Evolutionary conservation across 2,888 invertebrate species (phyloP), one percentile per base, ranked within the genome.

Genomic region (Agonopterix subpropinquella): DNA sequence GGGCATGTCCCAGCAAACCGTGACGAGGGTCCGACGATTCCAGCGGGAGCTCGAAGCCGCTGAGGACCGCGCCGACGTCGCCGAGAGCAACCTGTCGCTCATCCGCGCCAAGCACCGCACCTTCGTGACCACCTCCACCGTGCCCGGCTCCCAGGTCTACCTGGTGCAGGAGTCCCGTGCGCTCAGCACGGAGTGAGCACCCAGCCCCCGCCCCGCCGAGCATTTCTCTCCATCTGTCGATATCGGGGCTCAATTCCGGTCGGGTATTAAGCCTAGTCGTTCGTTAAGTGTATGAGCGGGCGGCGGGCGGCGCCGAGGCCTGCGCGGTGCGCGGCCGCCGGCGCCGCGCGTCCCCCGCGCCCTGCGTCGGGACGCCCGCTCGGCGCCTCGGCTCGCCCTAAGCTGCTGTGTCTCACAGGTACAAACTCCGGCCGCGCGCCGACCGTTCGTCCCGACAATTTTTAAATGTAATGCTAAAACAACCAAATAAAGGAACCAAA

Each of bases 71-170:
- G 98, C 98, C 69, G 98, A 98, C 73, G 92, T 92, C 67, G 98
- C 98, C 67, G 98, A 98, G 90, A 95, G 95, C 91, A 97, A 95
- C 88, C 92, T 98, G 81, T 94, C 95, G 68, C 91, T 98, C 85
- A 97, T 98, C 91, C 95, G 98, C 74, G 97, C 98, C 90, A 98
- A 98, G 92, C 98, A 98, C 91, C 97, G 98, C 91, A 96, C 97
- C 84, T 97, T 97, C 89, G 97, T 97, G 77, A 97, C 97, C 91
- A 96, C 96, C 83, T 95, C 95, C 84, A 93, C 95, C 67, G 95
- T 96, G 71, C 96, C 96, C 85, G 96, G 96, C 72, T 96, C 96
- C 76, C 95, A 95, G 89, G 95, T 96, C 70, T 96, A 96, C 89
- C 91, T 96, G 83, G 96, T 96, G 64, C 95, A 95, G 90, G 96